Base-by-base conservation (phyloP, 2,797 vertebrate genomes). In the Acanthurus tractus region DNA sequence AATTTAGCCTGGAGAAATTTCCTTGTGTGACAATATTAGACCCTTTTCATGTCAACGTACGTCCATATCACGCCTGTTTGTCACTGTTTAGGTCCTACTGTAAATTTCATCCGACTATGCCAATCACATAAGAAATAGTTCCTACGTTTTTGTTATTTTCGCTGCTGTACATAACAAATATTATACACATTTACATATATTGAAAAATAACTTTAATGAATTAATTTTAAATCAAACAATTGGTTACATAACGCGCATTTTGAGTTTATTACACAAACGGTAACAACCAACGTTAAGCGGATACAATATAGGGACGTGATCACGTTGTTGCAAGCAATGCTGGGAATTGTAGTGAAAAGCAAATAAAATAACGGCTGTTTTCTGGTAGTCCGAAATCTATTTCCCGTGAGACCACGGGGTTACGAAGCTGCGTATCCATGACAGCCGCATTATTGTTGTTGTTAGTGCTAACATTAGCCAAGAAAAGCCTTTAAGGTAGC, bases 361-460 rank as follows among this genome's bases (percentile, higher is more conserved):
- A 2, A 0, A 2, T 3, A 0, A 0, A 0, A 1, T 12, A 2
- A 15, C 1, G 0, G 9, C 17, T 6, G 15, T n/a, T 46, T 7
- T 8, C 6, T 0, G 25, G 2, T 3, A 0, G 1, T 34, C 20
- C 0, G 38, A 88, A 94, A 88, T 94, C 71, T 10, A 89, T 89
- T 92, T 94, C 93, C 95, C 94, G 42, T 50, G 70, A 92, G 66
- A 6, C 88, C 13, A 18, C 75, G 79, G 70, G 83, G n/a, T 2
- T 1, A 59, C 69, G 54, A 79, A 52, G 50, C 77, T 74, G 74
- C 76, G 94, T 96, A 88, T 94, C 95, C 95, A 95, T 96, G 95
- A 93, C 94, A 95, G 84, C 94, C 80, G 82, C 81, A 78, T 90
- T 88, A 83, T 91, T 95, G 93, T 93, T 91, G 85, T 88, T 78